Base-by-base conservation (phyloP, 2,888 invertebrate species). In the Drosophila meridionalis region DNA sequence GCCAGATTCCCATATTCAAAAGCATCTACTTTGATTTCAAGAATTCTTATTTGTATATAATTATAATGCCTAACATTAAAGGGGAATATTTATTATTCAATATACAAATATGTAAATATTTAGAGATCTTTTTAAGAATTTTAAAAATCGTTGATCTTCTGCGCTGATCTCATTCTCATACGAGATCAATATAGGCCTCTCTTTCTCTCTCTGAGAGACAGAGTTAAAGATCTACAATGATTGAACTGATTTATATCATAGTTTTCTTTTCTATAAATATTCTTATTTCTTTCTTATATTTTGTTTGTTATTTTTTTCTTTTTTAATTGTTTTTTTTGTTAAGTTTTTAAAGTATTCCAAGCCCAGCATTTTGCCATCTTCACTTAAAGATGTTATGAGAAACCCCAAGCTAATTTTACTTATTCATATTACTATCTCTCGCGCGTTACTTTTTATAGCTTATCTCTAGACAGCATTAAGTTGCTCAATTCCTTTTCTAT, bases 401-500 rank as follows among this genome's bases (percentile, higher is more conserved):
- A 55, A 14, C 14, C 11, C n/a, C 3, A 20, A 32, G 30, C 12
- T n/a, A 32, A 56, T 32, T 45, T 26, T 14, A 12, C 20, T 45
- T 45, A n/a, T 28, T 42, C 42, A 3, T 11, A 36, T 42, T 30
- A 5, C 30, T 0, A 40, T 40, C 3, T 9, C n/a, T 4, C n/a
- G n/a, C 11, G 3, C 11, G 2, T 12, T 14, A 11, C 8, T 30
- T 38, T 30, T 59, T 36, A n/a, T 47, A 8, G 53, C 56, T 30
- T 30, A 42, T 32, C 42, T 56, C 56, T 32, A 30, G 20, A n/a
- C 56, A n/a, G 30, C 42, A 30, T 56, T 56, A 12, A 59, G 20
- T 14, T 59, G 12, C 26, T 40, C 12, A 26, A 52, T 67, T 47
- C 8, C 67, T n/a, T n/a, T 55, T 48, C 56, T 40, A 26, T 40